These are phyloP conservation scores for Ranitomeya variabilis DNA, from an alignment of 2,113 vertebrate species.

Conservation along the genomic window DNA sequence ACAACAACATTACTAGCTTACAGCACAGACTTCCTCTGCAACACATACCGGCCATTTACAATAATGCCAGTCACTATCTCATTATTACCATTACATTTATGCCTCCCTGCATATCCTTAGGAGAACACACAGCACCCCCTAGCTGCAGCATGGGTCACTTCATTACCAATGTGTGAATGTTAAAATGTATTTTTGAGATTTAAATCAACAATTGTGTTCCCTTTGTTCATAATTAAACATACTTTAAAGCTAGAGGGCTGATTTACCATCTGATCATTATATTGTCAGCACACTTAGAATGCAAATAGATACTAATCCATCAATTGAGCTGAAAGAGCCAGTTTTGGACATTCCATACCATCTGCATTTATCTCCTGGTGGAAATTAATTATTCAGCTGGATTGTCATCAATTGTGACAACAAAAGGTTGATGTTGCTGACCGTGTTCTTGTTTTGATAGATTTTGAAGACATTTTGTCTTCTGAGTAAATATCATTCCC, in stretches of 20 bases:
- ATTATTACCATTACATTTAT: too few relatives aligned
- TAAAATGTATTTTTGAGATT: neutral
- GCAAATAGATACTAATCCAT: constrained; percentile 42
- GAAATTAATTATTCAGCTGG: constrained; percentile 58
- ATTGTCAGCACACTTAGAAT: constrained; percentile 45
- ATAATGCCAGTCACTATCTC: too few relatives aligned
- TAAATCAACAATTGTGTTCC: neutral
- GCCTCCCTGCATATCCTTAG: too few relatives aligned
- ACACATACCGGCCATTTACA: too few relatives aligned
- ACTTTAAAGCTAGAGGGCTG: neutral
- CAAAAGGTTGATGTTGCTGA: constrained; percentile 33
- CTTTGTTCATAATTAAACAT: neutral
- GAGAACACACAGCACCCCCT: too few relatives aligned
- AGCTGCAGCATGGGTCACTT: too few relatives aligned
- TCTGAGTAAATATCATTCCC: constrained; percentile 50
- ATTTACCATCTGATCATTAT: constrained; percentile 7
- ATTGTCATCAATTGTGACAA: constrained; percentile 30
- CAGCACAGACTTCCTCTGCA: too few relatives aligned
- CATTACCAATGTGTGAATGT: too few relatives aligned
- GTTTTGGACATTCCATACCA: constrained; percentile 36
- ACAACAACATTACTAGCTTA: too few relatives aligned
- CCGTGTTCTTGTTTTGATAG: constrained; percentile 26
- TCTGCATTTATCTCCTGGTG: constrained; percentile 37
- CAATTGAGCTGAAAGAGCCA: constrained; percentile 26
- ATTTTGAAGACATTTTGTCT: constrained; percentile 47